Base-by-base conservation (phyloP, 2,888 invertebrate genomes). In the Ellobium chinense region DNA sequence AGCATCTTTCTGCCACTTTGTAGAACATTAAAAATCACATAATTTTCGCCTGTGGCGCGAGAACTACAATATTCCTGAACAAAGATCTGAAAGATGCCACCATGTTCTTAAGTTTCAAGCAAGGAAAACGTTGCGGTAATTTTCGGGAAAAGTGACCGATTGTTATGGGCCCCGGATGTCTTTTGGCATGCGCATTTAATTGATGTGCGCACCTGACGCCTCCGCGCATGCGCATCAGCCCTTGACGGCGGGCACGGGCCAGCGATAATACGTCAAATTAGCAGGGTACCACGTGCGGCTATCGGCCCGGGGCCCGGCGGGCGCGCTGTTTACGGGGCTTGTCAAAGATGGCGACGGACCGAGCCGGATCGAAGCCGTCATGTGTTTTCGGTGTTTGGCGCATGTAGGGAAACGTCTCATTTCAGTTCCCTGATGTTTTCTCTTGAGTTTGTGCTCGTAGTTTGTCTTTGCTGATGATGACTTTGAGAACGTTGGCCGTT, bases 231-330 rank as follows among this genome's bases (percentile, higher is more conserved):
- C 63, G 75, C 62, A 75, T 29, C 63, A 75, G 65, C 46, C 75
- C 75, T 46, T 63, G 54, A 75, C 75, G 46, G 34, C 54, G 29
- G 37, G 65, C 46, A 75, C 65, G 75, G 75, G 75, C 75, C 75
- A 75, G 54, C 46, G 75, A 39, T 46, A 75, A 75, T 37, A 63
- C 75, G 75, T 75, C 75, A 75, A 75, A 75, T 75, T 75, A 75
- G 75, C 60, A 65, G 9, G 46, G 62, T 46, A n/a, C 60, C 63
- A 75, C 65, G 65, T 73, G 65, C 75, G 37, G n/a, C 34, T 21
- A 21, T 29, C 14, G 14, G 36, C 4, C 18, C 4, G 3, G 2
- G 27, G 73, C 24, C 60, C 27, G 27, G 36, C 36, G 60, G 27
- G 37, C 9, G n/a, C 62, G 12, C 37, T 24, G 37, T 73, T 73